Base-by-base conservation (phyloP, 2,113 vertebrate genomes). In the Amphiprion ocellaris region DNA sequence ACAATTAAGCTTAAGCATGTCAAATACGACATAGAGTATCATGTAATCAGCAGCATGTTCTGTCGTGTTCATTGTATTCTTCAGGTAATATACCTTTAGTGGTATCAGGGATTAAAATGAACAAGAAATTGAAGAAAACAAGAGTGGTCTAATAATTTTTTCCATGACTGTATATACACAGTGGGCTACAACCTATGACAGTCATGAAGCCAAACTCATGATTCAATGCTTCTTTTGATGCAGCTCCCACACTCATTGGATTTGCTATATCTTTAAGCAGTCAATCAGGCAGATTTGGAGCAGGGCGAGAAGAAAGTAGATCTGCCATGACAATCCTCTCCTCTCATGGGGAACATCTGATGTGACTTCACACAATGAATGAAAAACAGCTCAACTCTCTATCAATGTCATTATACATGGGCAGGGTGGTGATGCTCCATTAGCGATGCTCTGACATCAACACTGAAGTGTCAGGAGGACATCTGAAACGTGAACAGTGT, bases 311-410 rank as follows among this genome's bases (percentile, higher is more conserved):
- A 50, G n/a, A 47, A 10, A 39, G 52, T 30, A 41, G 4, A 67
- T 71, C 76, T 21, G 52, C 21, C 0, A 37, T 26, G 69, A 67
- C 24, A 24, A 6, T 2, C 52, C 61, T 44, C 61, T 33, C n/a
- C 4, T 41, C 61, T 44, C 61, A 46, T 24, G 62, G 33, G 54
- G 33, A 60, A 26, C 55, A 47, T 74, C 39, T 69, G 37, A 26
- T 12, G 28, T 12, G 0, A 21, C 17, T 74, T 44, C 5, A 17
- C 17, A 61, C 30, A 28, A 75, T n/a, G 24, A 58, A 75, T 44
- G 64, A 24, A 26, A 24, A 81, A 21, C 56, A 59, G 50, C 23
- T 10, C 21, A 28, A 55, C 39, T 62, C 58, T 8, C 16, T 19
- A 39, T 23, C n/a, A 47, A 12, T 24, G 69, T 67, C 37, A 19